These are phyloP conservation scores for Aix galericulata DNA, from an alignment of 2,113 vertebrate genomes.

Conservation along the genomic window DNA sequence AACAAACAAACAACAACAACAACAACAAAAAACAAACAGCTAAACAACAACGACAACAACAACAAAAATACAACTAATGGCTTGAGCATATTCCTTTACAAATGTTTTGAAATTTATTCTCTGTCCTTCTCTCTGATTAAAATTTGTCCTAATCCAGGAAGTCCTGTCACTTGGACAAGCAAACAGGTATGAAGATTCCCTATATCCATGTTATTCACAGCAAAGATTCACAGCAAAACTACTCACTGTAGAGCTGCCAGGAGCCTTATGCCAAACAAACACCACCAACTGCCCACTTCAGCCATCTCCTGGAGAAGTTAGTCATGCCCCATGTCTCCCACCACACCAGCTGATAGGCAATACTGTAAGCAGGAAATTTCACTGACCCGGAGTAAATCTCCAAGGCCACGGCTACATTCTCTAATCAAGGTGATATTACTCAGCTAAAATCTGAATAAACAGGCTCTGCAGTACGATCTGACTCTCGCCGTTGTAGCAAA, in stretches of 20 bases:
- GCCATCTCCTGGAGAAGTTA: neutral
- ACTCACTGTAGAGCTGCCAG: neutral
- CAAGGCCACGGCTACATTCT: neutral
- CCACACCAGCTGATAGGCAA: fast-evolving
- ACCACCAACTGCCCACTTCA: neutral
- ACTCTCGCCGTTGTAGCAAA: neutral
- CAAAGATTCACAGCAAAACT: neutral
- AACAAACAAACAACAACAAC: neutral
- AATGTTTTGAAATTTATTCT: neutral
- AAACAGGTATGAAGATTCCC: neutral
- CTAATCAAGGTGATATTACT: fast-evolving
- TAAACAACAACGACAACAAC: neutral
- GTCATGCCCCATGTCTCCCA: neutral
- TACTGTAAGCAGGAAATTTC: neutral
- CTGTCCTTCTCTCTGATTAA: neutral
- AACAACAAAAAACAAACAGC: neutral
- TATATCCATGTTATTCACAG: neutral
- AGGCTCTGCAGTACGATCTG: neutral
- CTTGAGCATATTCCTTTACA: neutral
- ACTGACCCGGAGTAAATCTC: neutral
- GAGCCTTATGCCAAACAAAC: neutral
- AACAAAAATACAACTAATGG: neutral
- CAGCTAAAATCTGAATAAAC: neutral
- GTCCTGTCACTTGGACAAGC: neutral
- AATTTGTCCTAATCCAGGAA: neutral